phyloP scores from a whole-genome alignment of 2,113 vertebrate species.

The Mesitornis unicolor region DNA sequence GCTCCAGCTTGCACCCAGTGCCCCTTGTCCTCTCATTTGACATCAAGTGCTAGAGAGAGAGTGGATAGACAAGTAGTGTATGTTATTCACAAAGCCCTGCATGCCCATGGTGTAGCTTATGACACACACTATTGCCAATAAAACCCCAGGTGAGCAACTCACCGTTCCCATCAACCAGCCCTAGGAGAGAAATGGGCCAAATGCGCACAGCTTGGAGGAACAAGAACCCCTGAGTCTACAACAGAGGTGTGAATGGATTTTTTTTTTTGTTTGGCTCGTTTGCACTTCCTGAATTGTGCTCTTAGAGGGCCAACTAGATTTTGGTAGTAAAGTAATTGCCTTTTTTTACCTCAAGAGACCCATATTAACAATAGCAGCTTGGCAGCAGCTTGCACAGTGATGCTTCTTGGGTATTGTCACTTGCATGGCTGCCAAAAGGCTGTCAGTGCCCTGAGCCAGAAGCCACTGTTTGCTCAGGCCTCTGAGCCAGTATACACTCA shows the following conservation, averaged over 20 bases:
- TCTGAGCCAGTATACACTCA: not conserved
- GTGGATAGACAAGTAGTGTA: not conserved
- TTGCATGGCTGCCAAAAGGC: not conserved
- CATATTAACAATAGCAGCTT: not conserved
- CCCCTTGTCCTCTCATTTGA: too few relatives aligned
- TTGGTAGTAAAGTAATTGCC: not conserved
- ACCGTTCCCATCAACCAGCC: not conserved
- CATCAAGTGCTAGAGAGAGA: not conserved
- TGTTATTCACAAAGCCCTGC: not conserved
- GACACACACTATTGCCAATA: rapidly evolving
- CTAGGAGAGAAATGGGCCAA: not conserved
- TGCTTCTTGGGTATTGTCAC: not conserved
- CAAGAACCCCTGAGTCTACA: not conserved
- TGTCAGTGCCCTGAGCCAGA: not conserved
- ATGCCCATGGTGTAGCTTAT: rapidly evolving
- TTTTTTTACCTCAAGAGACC: not conserved
- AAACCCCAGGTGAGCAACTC: not conserved
- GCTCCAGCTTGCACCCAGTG: too few relatives aligned
- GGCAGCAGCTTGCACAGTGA: not conserved
- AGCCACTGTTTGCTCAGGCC: not conserved
- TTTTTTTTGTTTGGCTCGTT: not conserved
- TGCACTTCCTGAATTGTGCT: not conserved
- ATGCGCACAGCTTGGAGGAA: not conserved
- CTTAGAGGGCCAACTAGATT: not conserved
- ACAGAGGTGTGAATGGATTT: not conserved